These are phyloP conservation scores for Heterotis niloticus DNA, from an alignment of 2,113 vertebrate species.

Conservation along the genomic window DNA sequence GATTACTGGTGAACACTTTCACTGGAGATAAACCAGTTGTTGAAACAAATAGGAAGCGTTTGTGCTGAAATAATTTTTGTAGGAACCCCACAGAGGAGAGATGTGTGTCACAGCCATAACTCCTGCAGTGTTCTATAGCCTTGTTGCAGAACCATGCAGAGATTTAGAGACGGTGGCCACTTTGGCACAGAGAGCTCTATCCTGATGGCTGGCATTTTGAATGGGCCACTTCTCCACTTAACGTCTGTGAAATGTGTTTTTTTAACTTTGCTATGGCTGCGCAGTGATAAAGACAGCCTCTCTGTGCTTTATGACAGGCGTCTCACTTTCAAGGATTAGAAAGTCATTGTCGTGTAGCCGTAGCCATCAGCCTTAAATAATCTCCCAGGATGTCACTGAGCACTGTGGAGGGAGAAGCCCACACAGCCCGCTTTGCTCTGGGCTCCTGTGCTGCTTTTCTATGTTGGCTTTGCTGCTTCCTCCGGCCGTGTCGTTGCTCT, in stretches of 20 bases:
- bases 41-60: too few relatives aligned
- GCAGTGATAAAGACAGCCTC: neutral
- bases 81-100: too few relatives aligned
- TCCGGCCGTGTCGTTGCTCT: too few relatives aligned
- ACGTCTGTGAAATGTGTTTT: neutral
- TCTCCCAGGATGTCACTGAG: conserved; percentile 23
- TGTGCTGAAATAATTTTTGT: too few relatives aligned
- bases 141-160: neutral
- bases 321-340: conserved; percentile 41
- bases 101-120: too few relatives aligned
- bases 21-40: too few relatives aligned
- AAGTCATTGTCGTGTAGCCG: conserved; percentile 51
- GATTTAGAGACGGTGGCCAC: conserved; percentile 6
- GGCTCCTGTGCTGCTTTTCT: neutral
- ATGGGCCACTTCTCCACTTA: conserved; percentile 26
- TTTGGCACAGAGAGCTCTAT: neutral
- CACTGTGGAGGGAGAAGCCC: neutral
- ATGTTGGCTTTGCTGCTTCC: conserved; percentile 15
- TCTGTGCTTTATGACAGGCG: conserved; percentile 42
- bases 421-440: neutral
- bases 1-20: too few relatives aligned
- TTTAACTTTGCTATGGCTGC: conserved; percentile 11
- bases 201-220: conserved; percentile 7
- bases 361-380: conserved; percentile 39
- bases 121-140: too few relatives aligned